phyloP scores from a whole-genome alignment of 2,113 vertebrate species.

The Sander vitreus region DNA sequence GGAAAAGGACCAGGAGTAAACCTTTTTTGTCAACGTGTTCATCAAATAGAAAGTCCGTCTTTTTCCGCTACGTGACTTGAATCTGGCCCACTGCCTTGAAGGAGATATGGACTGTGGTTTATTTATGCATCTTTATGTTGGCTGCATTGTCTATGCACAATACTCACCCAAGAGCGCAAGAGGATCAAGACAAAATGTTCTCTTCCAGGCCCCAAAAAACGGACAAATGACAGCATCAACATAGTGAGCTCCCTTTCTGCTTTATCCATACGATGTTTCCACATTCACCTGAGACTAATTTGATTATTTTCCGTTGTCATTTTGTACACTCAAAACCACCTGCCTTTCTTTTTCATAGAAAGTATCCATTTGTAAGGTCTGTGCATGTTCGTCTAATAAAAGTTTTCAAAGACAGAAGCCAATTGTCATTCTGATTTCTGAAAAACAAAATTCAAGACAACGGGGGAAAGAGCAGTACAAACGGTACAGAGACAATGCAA shows the following conservation, averaged over 20 bases:
- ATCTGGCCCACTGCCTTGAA: conserved; percentile 25
- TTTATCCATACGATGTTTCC: neutral
- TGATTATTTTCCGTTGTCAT: conserved; percentile 18
- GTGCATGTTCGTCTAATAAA: conserved; percentile 71
- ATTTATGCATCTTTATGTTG: conserved; percentile 8
- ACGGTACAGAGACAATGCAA: neutral
- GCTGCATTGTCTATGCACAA: conserved; percentile 24
- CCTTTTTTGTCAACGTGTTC: neutral
- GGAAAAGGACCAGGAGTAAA: conserved; percentile 93
- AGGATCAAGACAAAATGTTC: conserved; percentile 4
- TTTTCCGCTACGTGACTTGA: neutral
- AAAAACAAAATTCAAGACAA: neutral
- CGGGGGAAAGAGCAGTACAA: neutral
- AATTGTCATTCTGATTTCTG: neutral
- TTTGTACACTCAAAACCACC: conserved; percentile 42
- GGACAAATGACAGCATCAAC: neutral
- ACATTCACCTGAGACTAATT: conserved; percentile 17
- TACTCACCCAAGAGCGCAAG: conserved; percentile 14
- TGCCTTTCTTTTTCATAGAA: conserved; percentile 1
- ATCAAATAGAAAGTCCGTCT: conserved; percentile 10
- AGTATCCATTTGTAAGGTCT: conserved; percentile 21
- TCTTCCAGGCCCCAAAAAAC: conserved; percentile 7
- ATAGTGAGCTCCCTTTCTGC: conserved; percentile 12
- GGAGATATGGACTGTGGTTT: conserved; percentile 36
- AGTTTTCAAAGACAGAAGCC: conserved; percentile 32